Evolutionary conservation across 2,113 vertebrate species (phyloP).

Genomic region (Cairina moschata): DNA sequence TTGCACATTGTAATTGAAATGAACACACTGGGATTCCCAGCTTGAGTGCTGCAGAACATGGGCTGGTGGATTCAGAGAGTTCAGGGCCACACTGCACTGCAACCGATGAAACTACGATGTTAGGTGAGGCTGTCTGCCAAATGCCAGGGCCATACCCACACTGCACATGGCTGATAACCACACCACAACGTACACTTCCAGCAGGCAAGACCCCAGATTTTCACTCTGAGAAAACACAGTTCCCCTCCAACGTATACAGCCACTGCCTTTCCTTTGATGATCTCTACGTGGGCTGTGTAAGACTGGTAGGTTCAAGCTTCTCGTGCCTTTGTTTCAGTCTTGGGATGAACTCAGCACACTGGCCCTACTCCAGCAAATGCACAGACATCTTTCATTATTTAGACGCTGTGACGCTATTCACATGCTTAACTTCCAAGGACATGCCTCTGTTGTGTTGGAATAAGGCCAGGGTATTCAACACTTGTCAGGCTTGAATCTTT

Average conservation of each 20-base stretch:
- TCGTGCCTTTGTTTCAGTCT: neutral
- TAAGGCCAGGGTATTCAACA: neutral
- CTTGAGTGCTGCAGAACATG: neutral
- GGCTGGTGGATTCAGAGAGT: neutral
- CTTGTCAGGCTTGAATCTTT: constrained; percentile 8
- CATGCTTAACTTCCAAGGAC: constrained; percentile 21
- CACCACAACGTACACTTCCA: neutral
- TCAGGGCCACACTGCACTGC: neutral
- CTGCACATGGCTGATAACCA: neutral
- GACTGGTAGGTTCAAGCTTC: neutral
- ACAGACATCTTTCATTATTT: neutral
- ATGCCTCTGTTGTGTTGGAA: constrained; percentile 9
- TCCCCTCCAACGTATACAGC: neutral
- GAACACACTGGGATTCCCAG: neutral
- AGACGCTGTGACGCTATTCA: neutral
- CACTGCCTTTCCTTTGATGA: neutral
- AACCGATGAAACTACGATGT: neutral
- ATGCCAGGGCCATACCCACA: neutral
- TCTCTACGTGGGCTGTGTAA: neutral
- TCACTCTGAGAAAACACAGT: neutral
- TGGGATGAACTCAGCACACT: neutral
- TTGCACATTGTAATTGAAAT: neutral
- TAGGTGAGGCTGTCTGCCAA: rapidly evolving
- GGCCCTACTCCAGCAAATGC: constrained; percentile 9
- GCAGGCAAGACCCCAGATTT: neutral